Base-by-base conservation (phyloP, 2,797 vertebrate species). In the Naso thynnoides region DNA sequence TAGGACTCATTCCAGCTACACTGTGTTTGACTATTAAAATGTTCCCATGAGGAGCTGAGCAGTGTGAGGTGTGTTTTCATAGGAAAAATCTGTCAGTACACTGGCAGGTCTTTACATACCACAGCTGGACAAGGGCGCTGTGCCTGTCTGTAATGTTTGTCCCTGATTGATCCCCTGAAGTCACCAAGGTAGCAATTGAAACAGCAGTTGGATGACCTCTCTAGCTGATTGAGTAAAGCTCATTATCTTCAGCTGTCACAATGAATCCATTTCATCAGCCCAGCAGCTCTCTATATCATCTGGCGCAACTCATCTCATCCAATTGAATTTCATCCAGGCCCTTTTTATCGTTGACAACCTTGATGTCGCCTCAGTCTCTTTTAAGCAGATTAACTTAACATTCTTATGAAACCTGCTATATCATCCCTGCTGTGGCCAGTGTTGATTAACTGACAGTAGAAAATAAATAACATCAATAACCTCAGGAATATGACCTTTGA, bases 151-250 rank as follows among this genome's bases (percentile, higher is more conserved):
- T 42, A 38, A 54, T 21, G 23, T 39, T 55, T 71, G 74, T 83
- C 73, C 68, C 57, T 14, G 2, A 26, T 8, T 56, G 44, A 79
- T 56, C 54, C 26, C 48, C 8, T 0, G 36, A 65, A 71, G 69
- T 73, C 84, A 78, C 70, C 52, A 70, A 76, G 76, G 85, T 73
- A 81, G 60, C 79, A 65, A 66, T 56, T 68, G 75, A 89, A 85
- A 77, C 70, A 72, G 81, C 76, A 69, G 84, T 71, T 64, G 81
- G 84, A 86, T 72, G 76, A 70, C 85, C 88, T 91, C 87, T 90
- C 84, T 84, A 83, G 79, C 90, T 91, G 91, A 92, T 89, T 92
- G 91, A 91, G 80, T 84, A 88, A 93, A 93, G 90, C 91, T 93
- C 90, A 92, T 94, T 93, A 93, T 93, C 91, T 83, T 75, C 85